Percentiles rank a stretch among this genome's conserved stretches.
Conservation (phyloP, 2,113 vertebrate genomes). For the Bubalus kerabau region DNA sequence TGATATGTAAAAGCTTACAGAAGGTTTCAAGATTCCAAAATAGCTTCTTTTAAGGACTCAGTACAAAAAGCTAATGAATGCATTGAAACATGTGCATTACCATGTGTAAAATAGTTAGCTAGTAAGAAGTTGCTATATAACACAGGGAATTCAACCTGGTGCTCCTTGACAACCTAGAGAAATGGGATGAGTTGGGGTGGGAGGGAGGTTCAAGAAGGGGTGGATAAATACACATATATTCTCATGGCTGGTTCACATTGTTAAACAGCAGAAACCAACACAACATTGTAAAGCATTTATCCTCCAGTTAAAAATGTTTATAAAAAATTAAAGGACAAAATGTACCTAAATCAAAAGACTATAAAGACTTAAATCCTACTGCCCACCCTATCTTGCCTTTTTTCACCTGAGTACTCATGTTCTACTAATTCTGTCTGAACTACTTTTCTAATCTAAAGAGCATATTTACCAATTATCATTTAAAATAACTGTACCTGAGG, state of each 20-base stretch:
- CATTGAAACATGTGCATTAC: neutral
- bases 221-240: neutral
- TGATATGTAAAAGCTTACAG: neutral
- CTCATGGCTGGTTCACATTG: neutral
- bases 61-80: neutral
- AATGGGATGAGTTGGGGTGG: neutral
- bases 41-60: neutral
- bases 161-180: neutral
- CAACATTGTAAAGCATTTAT: neutral
- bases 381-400: neutral
- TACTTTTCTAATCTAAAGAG: neutral
- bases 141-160: neutral
- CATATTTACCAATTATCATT: neutral
- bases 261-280: neutral
- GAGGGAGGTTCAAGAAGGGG: neutral
- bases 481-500: neutral
- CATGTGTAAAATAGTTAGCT: neutral
- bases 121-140: neutral
- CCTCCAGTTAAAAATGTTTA: neutral
- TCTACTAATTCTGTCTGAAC: neutral
- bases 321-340: neutral
- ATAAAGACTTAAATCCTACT: neutral
- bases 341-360: neutral
- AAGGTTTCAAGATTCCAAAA: neutral
- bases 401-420: neutral